Conservation (phyloP, 2,888 invertebrate species). For the Drosophila dives region DNA sequence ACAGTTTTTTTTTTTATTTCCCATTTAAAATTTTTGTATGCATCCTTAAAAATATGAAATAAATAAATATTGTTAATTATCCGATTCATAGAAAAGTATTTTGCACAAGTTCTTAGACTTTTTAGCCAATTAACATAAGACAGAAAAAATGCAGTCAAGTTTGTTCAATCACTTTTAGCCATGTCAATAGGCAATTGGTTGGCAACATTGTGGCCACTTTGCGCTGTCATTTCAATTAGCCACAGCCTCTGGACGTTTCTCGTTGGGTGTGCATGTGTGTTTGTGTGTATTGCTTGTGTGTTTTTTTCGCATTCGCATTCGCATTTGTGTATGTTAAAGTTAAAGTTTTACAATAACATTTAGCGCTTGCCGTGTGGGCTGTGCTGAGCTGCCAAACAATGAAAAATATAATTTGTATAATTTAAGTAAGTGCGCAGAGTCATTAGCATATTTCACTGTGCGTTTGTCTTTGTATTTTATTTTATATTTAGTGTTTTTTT, state of each 20-base stretch:
- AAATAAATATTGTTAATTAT: not conserved
- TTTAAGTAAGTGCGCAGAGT: slow-evolving; percentile 47
- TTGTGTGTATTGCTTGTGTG: not conserved
- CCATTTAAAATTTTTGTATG: not conserved
- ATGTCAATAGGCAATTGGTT: slow-evolving; percentile 20
- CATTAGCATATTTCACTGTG: slow-evolving; percentile 36
- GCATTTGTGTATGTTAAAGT: not conserved
- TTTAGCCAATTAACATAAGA: not conserved
- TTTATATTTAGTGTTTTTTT: not conserved
- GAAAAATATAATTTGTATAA: slow-evolving; percentile 59
- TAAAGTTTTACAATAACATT: slow-evolving; percentile 8
- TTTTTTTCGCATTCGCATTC: slow-evolving; percentile 10
- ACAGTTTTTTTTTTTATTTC: too few relatives aligned
- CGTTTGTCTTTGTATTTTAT: not conserved
- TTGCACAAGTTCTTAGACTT: not conserved
- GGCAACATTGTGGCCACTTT: slow-evolving; percentile 17
- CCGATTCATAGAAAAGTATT: not conserved
- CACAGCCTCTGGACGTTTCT: slow-evolving; percentile 22
- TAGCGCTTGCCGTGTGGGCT: slow-evolving; percentile 19
- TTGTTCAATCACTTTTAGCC: slow-evolving; percentile 11
- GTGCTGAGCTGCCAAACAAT: slow-evolving; percentile 49
- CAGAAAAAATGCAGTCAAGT: slow-evolving; percentile 8
- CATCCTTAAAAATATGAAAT: not conserved
- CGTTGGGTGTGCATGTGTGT: not conserved
- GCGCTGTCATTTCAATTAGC: slow-evolving; percentile 54